Conservation (phyloP, 2,797 vertebrate genomes). For the Synanceia verrucosa region DNA sequence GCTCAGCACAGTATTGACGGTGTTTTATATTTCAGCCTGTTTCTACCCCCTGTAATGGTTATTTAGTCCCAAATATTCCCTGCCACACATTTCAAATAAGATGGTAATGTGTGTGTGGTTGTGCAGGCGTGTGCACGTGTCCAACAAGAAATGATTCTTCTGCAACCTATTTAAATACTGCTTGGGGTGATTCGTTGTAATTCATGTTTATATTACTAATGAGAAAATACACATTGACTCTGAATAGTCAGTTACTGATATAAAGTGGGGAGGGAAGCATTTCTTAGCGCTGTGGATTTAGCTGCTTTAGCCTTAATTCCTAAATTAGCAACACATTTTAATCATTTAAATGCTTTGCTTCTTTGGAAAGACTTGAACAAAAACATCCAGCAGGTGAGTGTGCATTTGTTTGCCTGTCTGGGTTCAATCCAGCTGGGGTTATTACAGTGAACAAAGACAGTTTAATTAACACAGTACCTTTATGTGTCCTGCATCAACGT, state of each 20-base stretch:
- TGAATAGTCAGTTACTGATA: constrained; percentile 61
- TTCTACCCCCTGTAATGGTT: constrained; percentile 68
- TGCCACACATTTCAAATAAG: constrained; percentile 46
- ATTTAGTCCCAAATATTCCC: constrained; percentile 68
- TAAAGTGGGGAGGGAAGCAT: constrained; percentile 31
- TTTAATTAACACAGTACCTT: not conserved
- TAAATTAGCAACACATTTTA: constrained; percentile 48
- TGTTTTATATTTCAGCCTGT: constrained; percentile 71
- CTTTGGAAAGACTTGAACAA: not conserved
- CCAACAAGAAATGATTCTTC: constrained; percentile 58
- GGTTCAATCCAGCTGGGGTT: not conserved
- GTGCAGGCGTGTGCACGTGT: not conserved
- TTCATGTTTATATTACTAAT: constrained; percentile 76
- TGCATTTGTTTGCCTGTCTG: constrained; percentile 28
- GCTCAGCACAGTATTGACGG: constrained; percentile 47
- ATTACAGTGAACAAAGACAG: not conserved
- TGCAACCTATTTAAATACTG: constrained; percentile 72
- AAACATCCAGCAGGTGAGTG: constrained; percentile 7
- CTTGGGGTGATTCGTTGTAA: constrained; percentile 63
- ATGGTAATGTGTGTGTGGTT: constrained; percentile 9
- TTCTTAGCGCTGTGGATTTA: constrained; percentile 45
- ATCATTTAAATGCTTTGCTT: constrained; percentile 39
- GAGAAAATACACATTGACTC: constrained; percentile 66
- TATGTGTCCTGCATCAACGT: not conserved
- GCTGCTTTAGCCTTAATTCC: constrained; percentile 45